Conservation (phyloP, 2,113 vertebrate genomes). For the Spea bombifrons region DNA sequence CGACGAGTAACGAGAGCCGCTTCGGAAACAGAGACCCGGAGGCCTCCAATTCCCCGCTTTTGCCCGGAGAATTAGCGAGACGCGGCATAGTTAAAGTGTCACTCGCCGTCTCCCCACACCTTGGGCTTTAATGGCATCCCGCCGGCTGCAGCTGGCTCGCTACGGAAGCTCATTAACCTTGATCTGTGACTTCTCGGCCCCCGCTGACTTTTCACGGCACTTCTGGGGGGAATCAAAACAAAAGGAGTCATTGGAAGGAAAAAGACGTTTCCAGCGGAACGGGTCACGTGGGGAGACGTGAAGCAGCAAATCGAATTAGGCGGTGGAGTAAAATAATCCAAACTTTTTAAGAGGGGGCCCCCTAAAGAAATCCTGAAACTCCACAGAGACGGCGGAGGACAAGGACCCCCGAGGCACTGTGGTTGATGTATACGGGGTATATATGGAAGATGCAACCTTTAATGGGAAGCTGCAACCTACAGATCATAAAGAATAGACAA, state of each 20-base stretch:
- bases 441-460: no score
- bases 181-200: constrained; percentile 24
- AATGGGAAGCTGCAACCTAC: no score
- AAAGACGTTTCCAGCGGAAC: neutral
- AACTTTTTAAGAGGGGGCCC: constrained; percentile 7
- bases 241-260: neutral
- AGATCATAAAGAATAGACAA: no score
- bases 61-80: constrained; percentile 1
- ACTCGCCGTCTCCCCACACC: constrained; percentile 1
- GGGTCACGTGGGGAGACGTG: constrained; percentile 19
- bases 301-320: constrained; percentile 36
- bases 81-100: constrained; percentile 18
- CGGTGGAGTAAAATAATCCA: constrained; percentile 37
- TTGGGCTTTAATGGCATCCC: constrained; percentile 17
- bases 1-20: neutral
- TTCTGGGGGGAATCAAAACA: neutral
- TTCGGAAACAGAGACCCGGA: neutral
- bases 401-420: no score
- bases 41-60: neutral
- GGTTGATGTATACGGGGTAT: no score
- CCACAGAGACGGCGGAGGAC: neutral
- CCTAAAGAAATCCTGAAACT: neutral
- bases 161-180: constrained; percentile 37
- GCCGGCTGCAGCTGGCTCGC: constrained; percentile 15
- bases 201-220: constrained; percentile 8